Evolutionary conservation across 2,113 vertebrate species (phyloP), one percentile per base, ranked within the genome.

Genomic region (Crotalus viridis): DNA sequence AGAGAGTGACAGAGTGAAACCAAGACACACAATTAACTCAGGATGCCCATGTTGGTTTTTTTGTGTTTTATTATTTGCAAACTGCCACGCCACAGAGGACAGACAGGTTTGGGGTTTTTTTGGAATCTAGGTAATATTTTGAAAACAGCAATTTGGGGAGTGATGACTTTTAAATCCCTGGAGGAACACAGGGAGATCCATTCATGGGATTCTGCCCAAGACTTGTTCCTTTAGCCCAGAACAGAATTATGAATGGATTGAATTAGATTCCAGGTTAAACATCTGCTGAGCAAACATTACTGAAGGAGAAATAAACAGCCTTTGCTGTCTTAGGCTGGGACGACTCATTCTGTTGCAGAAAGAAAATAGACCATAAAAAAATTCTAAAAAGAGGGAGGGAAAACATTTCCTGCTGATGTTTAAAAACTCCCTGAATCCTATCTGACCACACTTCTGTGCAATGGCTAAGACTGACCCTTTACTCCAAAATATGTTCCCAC

Each of bases 361-460:
- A 90, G 92, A 93, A 93, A 93, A 93, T 86, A 90, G 48, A 19
- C 46, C 46, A 61, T 3, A 10, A 90, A 86, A 90, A n/a, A 90
- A 51, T 33, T 85, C 3, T 86, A 21, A 89, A 94, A 57, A 74
- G 19, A 90, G 57, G 90, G 89, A 91, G 13, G 46, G 43, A 6
- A 85, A 52, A 91, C 89, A 91, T 92, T 51, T 57, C 91, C 87
- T 91, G 74, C 89, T 87, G 55, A 64, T 69, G 59, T 93, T 93
- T 92, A 90, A 91, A 93, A 93, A 86, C 86, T 52, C 59, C 91
- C 87, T 39, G 52, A 89, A 93, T 87, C 8, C 15, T 81, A 92
- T 92, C 91, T 89, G 74, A 92, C 93, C 92, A 55, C 59, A 90
- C 90, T 91, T 89, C 64, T 91, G 92, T 91, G 57, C 69, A 94